Percentiles rank a stretch among this genome's conserved stretches.
Conservation (phyloP, 2,113 vertebrate species). For the Pteronura brasiliensis region DNA sequence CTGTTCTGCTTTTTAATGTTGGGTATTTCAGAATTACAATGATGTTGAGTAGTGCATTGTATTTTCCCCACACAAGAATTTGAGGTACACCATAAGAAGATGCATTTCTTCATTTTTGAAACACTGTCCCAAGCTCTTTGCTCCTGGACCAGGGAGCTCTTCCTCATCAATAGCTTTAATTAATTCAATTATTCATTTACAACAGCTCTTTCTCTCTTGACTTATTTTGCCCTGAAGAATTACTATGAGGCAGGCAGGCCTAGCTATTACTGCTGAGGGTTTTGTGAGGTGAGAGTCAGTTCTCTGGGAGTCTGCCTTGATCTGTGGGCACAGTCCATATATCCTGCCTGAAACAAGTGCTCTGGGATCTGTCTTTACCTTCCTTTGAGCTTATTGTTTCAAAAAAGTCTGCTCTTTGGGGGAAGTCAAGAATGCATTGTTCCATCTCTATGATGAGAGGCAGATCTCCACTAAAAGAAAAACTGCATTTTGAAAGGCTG, state of each 20-base stretch:
- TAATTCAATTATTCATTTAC: neutral
- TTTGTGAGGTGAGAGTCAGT: neutral
- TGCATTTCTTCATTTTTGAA: neutral
- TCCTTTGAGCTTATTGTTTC: slow-evolving; percentile 1
- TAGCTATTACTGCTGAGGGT: neutral
- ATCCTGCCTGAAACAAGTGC: neutral
- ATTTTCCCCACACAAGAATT: neutral
- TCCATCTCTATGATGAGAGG: slow-evolving; percentile 53
- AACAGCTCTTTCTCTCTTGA: neutral
- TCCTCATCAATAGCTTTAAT: slow-evolving; percentile 12
- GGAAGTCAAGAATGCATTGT: slow-evolving; percentile 9
- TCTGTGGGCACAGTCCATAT: neutral
- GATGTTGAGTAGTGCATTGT: neutral
- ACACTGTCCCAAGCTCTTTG: neutral
- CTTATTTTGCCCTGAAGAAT: neutral
- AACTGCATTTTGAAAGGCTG: slow-evolving; percentile 41
- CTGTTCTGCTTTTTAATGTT: slow-evolving; percentile 4
- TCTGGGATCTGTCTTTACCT: slow-evolving; percentile 47
- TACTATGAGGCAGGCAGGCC: neutral
- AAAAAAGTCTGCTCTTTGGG: neutral
- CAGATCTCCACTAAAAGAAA: slow-evolving; percentile 52
- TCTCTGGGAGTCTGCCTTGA: neutral
- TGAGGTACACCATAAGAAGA: neutral
- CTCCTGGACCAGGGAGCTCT: neutral
- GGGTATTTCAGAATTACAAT: neutral